phyloP scores from a whole-genome alignment of 2,888 invertebrate genomes.

The Chaetoderma sp. region DNA sequence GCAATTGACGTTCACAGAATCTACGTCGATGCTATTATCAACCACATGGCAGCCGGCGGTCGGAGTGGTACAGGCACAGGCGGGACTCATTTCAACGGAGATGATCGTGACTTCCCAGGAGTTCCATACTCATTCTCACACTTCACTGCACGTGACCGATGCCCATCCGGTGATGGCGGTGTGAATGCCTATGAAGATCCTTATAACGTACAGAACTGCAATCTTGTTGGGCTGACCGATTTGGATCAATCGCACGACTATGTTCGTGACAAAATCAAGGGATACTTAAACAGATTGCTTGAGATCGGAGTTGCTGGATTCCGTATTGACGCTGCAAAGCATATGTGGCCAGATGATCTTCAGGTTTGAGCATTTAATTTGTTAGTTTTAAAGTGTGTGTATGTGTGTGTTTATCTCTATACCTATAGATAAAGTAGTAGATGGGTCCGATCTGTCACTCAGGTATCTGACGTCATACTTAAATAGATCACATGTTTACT shows the following conservation, averaged over 20 bases:
- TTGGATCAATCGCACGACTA: constrained; percentile 76
- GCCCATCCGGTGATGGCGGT: constrained; percentile 71
- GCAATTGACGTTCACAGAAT: constrained; percentile 78
- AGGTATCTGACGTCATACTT: too few species aligned
- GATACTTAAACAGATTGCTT: constrained; percentile 32
- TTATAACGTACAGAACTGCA: constrained; percentile 77
- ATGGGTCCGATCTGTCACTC: too few species aligned
- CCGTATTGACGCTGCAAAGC: constrained; percentile 38
- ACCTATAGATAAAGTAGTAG: too few species aligned
- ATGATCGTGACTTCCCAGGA: constrained; percentile 63
- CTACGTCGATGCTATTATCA: constrained; percentile 83
- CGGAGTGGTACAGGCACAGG: constrained; percentile 75
- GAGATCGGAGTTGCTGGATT: constrained; percentile 41
- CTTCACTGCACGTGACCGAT: constrained; percentile 73
- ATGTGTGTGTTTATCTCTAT: too few species aligned
- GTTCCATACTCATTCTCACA: constrained; percentile 73
- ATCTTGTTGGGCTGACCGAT: constrained; percentile 81
- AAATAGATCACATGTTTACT: too few species aligned
- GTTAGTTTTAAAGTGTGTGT: too few species aligned
- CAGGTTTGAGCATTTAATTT: too few species aligned
- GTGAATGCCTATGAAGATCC: constrained; percentile 55
- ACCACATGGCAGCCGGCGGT: constrained; percentile 82
- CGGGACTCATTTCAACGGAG: constrained; percentile 70
- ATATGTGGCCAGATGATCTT: constrained; percentile 44
- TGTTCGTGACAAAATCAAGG: constrained; percentile 31